Base-by-base conservation (phyloP, 2,797 vertebrate species). In the Argentina silus region DNA sequence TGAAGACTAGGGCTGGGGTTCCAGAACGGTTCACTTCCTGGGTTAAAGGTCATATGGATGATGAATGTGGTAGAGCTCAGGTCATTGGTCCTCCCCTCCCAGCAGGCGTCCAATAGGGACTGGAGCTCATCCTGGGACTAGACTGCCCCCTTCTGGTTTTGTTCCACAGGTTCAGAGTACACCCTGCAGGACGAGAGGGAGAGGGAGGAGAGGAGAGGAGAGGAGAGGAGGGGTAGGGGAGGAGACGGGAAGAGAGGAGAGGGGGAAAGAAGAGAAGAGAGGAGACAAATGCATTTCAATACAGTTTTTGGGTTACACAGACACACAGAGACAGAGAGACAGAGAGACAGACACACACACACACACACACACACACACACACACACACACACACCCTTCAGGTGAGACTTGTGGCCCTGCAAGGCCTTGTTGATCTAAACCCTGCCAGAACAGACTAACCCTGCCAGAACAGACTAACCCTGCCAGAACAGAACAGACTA, bases 111-210 rank as follows among this genome's bases (percentile, higher is more conserved):
- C 71, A 73, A 59, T 10, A 14, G 56, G 60, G 74, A 76, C 71
- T 43, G 67, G 64, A 64, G 50, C 67, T 70, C 77, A 69, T 71
- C 73, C 79, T 68, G 80, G 68, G 82, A 78, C 82, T 93, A 94
- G 77, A 93, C 73, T 19, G 84, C 74, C 14, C 19, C 86, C 90
- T 95, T 95, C 80, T 91, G 85, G 61, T 83, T 80, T 86, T 94
- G 94, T 69, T 94, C 93, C 50, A 82, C 76, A 1, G 94, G 94
- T 68, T 92, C 92, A 1, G 87, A 82, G 87, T 95, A 95, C 70
- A 93, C 78, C 83, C 94, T 95, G 78, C 19, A 78, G 57, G 74
- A 17, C 70, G 19, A 68, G 8, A 74, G n/a, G 66, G n/a, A 67
- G 55, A 69, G 55, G 62, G 56, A 27, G 45, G 48, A 42, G 53